Base-by-base conservation (phyloP, 2,113 vertebrate species). In the Scopus umbretta region DNA sequence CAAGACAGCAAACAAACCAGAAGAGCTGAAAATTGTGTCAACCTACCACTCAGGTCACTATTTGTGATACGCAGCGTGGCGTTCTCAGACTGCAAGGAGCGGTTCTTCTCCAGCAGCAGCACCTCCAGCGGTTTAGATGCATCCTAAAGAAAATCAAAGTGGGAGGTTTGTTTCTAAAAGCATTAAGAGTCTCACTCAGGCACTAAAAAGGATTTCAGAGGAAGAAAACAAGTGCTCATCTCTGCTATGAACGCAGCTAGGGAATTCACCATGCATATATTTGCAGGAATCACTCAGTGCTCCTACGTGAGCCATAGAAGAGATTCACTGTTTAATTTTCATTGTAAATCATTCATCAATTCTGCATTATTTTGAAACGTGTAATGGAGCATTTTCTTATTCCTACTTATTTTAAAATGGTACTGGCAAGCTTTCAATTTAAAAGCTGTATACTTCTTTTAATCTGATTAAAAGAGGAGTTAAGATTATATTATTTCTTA, bases 1-100 rank as follows among this genome's bases (percentile, higher is more conserved):
- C 88, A 6, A 85, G 52, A 53, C 88, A 96, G 97, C 50, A 89
- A 95, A 85, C 88, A 86, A 88, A 98, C 50, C 73, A 53, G 29
- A 38, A 55, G 2, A 95, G 36, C 43, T 11, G 3, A 62, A 47
- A 50, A 90, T 52, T 21, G n/a, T 16, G 70, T 63, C 90, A 75
- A 99, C 99, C 99, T 99, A 99, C 99, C 99, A 49, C 99, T 99
- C 98, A 99, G 98, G 98, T 99, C 99, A 26, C 99, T 99, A 98
- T 99, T 99, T 78, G 98, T 98, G 94, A 99, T 99, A 94, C 99
- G 99, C 96, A 99, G 98, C 16, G 99, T 98, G 40, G 99, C 98
- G 7, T 98, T 99, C 98, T 99, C 99, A 0, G 99, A 99, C 96
- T 99, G 99, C 95, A 99, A 98, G 11, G 99, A 98, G 66, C 99